Percentiles rank a stretch among this genome's conserved stretches.
Evolutionary conservation across 2,888 invertebrate species (phyloP).

Genomic region (Hipparchia sbordonii): DNA sequence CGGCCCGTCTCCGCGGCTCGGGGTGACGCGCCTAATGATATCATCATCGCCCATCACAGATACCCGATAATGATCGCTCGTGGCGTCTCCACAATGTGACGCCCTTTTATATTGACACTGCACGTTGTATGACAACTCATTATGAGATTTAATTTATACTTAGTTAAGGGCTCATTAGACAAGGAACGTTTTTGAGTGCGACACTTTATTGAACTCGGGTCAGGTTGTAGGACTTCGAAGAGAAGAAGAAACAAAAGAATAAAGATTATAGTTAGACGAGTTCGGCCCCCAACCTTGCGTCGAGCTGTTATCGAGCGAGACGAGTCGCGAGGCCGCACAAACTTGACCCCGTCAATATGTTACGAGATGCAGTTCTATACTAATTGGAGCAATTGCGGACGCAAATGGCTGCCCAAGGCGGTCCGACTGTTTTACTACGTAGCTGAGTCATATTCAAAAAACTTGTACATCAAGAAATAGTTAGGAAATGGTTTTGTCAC

Average conservation of each 20-base stretch:
- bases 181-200: no score
- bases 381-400: slow-evolving; percentile 23
- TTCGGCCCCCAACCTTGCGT: neutral
- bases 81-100: neutral
- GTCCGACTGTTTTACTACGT: neutral
- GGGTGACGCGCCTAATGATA: neutral
- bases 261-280: neutral
- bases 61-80: neutral
- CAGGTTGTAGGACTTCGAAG: no score
- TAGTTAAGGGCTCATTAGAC: no score
- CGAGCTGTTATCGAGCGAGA: neutral
- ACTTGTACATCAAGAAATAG: no score
- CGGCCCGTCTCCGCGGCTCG: slow-evolving; percentile 24
- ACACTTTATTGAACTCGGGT: no score
- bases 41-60: neutral
- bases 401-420: neutral
- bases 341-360: slow-evolving; percentile 21
- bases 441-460: no score
- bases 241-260: neutral
- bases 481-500: no score
- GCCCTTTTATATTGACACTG: neutral
- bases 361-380: slow-evolving; percentile 16
- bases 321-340: slow-evolving; percentile 8
- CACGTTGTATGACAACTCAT: neutral
- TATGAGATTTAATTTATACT: no score